phyloP scores from a whole-genome alignment of 2,797 vertebrate genomes.

The Gymnoscopelus microlampas region DNA sequence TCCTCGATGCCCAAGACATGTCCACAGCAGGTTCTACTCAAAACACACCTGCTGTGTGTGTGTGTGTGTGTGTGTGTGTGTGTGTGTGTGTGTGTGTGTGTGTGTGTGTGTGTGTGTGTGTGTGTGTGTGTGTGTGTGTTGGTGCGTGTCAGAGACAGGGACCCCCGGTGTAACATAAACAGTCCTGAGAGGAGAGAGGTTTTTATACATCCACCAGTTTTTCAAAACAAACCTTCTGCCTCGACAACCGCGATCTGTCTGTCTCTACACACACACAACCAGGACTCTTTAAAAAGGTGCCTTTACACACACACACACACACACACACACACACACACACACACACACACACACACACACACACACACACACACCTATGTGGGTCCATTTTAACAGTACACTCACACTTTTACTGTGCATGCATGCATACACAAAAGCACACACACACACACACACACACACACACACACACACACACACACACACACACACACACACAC shows the following conservation, averaged over 20 bases:
- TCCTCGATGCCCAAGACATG: too few relatives aligned
- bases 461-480: constrained; percentile 13
- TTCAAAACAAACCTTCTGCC: constrained; percentile 72
- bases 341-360: constrained; percentile 21
- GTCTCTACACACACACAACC: constrained; percentile 38
- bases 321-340: constrained; percentile 28
- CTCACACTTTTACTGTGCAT: not conserved
- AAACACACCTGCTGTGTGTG: constrained; percentile 1
- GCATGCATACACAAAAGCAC: not conserved
- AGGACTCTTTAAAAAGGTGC: constrained; percentile 69
- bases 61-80: constrained; percentile 2
- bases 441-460: constrained; percentile 4
- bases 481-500: constrained; percentile 32
- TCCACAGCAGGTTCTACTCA: too few relatives aligned
- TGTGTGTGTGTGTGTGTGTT: constrained; percentile 24
- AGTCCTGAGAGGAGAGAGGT: constrained; percentile 63
- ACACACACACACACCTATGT: constrained; percentile 10
- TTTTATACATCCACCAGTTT: constrained; percentile 64
- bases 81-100: constrained; percentile 26
- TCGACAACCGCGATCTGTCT: constrained; percentile 59
- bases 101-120: constrained; percentile 12
- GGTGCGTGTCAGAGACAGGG: constrained; percentile 24
- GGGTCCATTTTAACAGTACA: too few relatives aligned
- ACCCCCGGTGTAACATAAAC: constrained; percentile 68
- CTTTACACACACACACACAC: constrained; percentile 57